phyloP scores from a whole-genome alignment of 2,113 vertebrate species.

The Anolis sagrei region DNA sequence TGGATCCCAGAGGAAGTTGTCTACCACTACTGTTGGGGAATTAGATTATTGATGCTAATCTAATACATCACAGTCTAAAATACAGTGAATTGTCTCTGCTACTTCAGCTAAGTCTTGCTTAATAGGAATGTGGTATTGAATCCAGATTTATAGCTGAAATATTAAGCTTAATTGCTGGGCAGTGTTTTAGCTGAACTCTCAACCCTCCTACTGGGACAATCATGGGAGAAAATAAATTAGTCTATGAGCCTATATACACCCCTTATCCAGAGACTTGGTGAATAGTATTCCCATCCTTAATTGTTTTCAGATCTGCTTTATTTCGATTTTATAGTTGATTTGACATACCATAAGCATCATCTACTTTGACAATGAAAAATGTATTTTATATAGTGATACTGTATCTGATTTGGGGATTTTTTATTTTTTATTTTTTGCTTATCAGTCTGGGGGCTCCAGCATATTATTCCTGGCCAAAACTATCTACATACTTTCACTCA shows the following conservation, averaged over 20 bases:
- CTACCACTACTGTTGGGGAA: slow-evolving; percentile 4
- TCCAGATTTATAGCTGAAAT: slow-evolving; percentile 35
- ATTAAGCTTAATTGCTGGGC: slow-evolving; percentile 32
- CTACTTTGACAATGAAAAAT: slow-evolving; percentile 38
- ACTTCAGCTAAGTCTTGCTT: slow-evolving; percentile 22
- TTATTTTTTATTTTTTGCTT: slow-evolving; percentile 22
- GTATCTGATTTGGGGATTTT: neutral
- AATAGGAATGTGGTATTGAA: slow-evolving; percentile 21
- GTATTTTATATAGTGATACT: slow-evolving; percentile 19
- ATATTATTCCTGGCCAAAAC: slow-evolving; percentile 7
- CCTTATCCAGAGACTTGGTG: slow-evolving; percentile 26
- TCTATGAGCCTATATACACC: slow-evolving; percentile 23
- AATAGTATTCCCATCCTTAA: slow-evolving; percentile 34
- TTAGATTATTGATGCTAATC: neutral
- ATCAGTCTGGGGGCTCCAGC: slow-evolving; percentile 6
- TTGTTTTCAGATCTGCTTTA: slow-evolving; percentile 35
- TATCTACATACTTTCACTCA: slow-evolving; percentile 12
- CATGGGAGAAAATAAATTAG: slow-evolving; percentile 43
- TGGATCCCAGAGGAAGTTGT: neutral
- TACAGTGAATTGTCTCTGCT: slow-evolving; percentile 5
- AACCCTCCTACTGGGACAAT: slow-evolving; percentile 41
- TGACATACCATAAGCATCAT: slow-evolving; percentile 14
- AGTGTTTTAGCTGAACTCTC: slow-evolving; percentile 35
- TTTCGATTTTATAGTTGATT: slow-evolving; percentile 39
- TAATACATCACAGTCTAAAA: neutral